A percentile compares a stretch with the other conserved stretches of the same genome.
Evolutionary conservation across 2,113 vertebrate genomes (phyloP).

Genomic region (Periophthalmodon schlosseri): DNA sequence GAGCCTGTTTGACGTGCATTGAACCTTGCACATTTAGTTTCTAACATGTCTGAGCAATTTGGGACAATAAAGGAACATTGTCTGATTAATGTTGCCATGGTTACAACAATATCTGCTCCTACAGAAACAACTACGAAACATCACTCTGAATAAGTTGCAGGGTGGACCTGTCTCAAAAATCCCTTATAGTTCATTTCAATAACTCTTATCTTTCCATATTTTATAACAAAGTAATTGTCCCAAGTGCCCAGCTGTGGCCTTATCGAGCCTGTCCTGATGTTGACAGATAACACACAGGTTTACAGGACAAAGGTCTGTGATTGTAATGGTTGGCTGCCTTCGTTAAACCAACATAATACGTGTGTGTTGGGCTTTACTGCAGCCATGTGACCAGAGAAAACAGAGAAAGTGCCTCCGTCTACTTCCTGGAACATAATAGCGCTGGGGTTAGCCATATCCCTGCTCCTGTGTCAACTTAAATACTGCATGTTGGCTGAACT

Average conservation of each 20-base stretch:
- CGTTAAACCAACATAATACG: constrained; percentile 13
- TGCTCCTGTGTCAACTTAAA: neutral
- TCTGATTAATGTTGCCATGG: neutral
- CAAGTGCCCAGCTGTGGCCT: neutral
- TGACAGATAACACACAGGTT: neutral
- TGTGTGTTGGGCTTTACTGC: constrained; percentile 6
- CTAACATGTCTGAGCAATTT: too few relatives aligned
- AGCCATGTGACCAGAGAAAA: neutral
- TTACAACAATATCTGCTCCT: neutral
- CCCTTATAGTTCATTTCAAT: neutral
- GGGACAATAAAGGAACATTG: neutral
- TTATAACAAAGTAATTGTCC: neutral
- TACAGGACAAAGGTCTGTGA: constrained; percentile 19
- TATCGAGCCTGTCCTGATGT: neutral
- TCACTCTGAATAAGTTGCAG: too few relatives aligned
- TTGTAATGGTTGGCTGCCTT: neutral
- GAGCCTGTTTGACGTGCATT: too few relatives aligned
- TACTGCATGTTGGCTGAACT: too few relatives aligned
- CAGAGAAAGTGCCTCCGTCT: constrained; percentile 1
- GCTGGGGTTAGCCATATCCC: neutral
- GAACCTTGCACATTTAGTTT: too few relatives aligned
- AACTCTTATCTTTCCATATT: neutral
- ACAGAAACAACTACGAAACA: too few relatives aligned
- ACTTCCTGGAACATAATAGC: constrained; percentile 2
- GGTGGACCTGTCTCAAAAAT: neutral